Evolutionary conservation across 2,113 vertebrate species (phyloP).

Genomic region (Scolopax mira): DNA sequence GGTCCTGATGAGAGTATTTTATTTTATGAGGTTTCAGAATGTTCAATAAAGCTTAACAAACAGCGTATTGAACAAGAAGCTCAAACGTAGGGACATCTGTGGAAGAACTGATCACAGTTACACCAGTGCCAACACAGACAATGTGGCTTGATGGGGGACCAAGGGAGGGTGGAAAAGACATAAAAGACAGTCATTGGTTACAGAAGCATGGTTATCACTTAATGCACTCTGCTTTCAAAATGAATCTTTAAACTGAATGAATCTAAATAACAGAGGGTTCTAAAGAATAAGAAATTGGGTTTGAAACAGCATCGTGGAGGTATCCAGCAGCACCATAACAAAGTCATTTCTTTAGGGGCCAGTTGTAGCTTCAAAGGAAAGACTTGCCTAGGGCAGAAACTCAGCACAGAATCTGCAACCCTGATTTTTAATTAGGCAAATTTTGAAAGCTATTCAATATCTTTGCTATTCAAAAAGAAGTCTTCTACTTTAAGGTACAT

Average conservation of each 20-base stretch:
- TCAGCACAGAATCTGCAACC: slow-evolving; percentile 36
- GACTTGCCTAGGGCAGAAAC: slow-evolving; percentile 54
- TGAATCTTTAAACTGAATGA: slow-evolving; percentile 59
- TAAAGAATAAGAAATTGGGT: slow-evolving; percentile 63
- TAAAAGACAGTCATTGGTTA: slow-evolving; percentile 18
- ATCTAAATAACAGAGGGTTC: slow-evolving; percentile 66
- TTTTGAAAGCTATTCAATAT: slow-evolving; percentile 53
- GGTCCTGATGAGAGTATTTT: background rate
- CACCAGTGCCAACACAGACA: background rate
- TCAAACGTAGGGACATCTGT: background rate
- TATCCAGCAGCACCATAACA: slow-evolving; percentile 47
- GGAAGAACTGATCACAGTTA: background rate
- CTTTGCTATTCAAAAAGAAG: background rate
- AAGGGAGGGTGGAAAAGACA: background rate
- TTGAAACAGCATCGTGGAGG: slow-evolving; percentile 63
- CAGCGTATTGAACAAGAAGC: slow-evolving; percentile 14
- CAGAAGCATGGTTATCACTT: slow-evolving; percentile 35
- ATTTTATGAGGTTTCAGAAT: background rate
- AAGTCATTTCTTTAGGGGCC: slow-evolving; percentile 44
- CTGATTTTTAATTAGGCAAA: slow-evolving; percentile 56
- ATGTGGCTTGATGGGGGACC: background rate
- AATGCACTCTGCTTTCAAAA: slow-evolving; percentile 53
- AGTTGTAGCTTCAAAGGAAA: slow-evolving; percentile 43
- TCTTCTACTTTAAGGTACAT: background rate
- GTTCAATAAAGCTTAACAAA: background rate